Evolutionary conservation across 2,797 vertebrate species (phyloP), one percentile per base, ranked within the genome.

Genomic region (Vultur gryphus): DNA sequence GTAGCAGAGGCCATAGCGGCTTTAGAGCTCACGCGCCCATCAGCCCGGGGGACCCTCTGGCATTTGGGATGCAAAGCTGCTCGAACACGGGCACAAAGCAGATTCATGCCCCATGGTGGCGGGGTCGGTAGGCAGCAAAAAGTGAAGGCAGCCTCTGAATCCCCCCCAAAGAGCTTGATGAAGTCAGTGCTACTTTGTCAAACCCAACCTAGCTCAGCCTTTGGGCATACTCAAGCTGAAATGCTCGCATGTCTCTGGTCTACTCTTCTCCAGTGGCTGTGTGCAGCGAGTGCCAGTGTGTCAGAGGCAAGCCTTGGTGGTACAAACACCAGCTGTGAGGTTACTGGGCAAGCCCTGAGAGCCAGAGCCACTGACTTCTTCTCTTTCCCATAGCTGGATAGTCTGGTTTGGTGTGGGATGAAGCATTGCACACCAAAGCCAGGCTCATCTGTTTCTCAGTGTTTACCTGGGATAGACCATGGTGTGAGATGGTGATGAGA

Each of bases 11-110:
- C 90, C 43, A 3, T 0, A 49, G 71, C 35, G 59, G 33, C 90
- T 91, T 72, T 57, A 51, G 43, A 77, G 44, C n/a, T 57, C 26
- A 9, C 2, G 21, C 0, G 1, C 39, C 67, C 0, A 0, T n/a
- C 44, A 59, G 65, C 46, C 71, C 44, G 26, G 20, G 59, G 62
- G 33, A 51, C 20, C 19, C 1, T 3, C 51, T 0, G 2, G 39
- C 16, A 16, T 71, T 73, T 20, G 0, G 43, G 43, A 84, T 89
- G 84, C 55, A 69, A 51, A 87, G 58, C 59, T 73, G 43, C 70
- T 87, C 66, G 64, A 78, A 39, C 35, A 28, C 2, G 2, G 51
- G 48, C n/a, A 2, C 59, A 75, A 41, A 67, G 65, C 48, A 43
- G 61, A 84, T 46, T 61, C 33, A 6, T 52, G 57, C 44, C 64